Conservation (phyloP, 1,140 invertebrate genomes). For the Onthophagus taurus region DNA sequence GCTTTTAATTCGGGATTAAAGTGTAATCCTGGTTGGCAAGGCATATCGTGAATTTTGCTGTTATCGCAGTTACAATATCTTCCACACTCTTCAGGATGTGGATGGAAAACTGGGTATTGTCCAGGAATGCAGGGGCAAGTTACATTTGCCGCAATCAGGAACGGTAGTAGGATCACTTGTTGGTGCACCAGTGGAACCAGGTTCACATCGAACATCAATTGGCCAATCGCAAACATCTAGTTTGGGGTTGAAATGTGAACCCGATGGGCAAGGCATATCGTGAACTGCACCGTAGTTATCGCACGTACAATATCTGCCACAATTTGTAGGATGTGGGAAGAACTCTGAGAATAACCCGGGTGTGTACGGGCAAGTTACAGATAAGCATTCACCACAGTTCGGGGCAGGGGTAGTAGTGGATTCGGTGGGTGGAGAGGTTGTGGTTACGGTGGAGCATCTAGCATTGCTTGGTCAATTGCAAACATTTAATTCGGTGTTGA, state of each 20-base stretch:
- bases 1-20: neutral
- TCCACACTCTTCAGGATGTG: neutral
- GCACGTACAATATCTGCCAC: neutral
- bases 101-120: neutral
- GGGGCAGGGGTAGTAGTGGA: neutral
- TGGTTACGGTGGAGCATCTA: neutral
- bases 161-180: neutral
- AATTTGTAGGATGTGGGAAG: neutral
- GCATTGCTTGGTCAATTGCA: slow-evolving; percentile 16
- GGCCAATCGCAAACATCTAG: slow-evolving; percentile 1
- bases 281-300: neutral
- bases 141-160: neutral
- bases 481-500: slow-evolving; percentile 37
- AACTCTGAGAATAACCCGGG: neutral
- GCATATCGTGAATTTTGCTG: neutral
- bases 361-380: neutral
- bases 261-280: neutral
- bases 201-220: neutral
- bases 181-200: neutral
- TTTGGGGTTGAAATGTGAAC: neutral
- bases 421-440: neutral
- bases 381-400: neutral
- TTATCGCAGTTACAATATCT: slow-evolving; percentile 2
- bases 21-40: neutral
- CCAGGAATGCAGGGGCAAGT: neutral